These are phyloP conservation scores for Hymenochirus boettgeri DNA, from an alignment of 2,113 vertebrate genomes.

Conservation along the genomic window DNA sequence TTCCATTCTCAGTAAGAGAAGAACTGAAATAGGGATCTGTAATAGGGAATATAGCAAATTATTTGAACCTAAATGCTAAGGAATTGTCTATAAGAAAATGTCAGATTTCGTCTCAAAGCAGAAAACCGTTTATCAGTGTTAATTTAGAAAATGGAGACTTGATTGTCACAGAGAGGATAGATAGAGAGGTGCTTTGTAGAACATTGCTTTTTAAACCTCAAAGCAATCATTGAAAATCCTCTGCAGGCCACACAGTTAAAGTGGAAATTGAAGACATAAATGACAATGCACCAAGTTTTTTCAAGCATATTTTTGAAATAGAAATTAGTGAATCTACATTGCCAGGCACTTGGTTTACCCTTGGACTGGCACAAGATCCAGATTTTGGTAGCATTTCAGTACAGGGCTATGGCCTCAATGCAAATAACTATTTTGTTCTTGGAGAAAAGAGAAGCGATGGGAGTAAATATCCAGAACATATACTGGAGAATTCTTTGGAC, in stretches of 20 bases:
- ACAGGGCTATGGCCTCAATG: slow-evolving; percentile 62
- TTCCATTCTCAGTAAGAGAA: slow-evolving; percentile 54
- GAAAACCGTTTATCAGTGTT: slow-evolving; percentile 45
- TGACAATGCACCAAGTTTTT: slow-evolving; percentile 64
- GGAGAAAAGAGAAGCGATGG: slow-evolving; percentile 52
- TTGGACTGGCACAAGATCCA: slow-evolving; percentile 52
- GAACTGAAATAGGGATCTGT: slow-evolving; percentile 51
- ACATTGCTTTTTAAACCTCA: slow-evolving; percentile 59
- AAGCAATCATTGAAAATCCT: slow-evolving; percentile 66
- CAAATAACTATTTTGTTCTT: slow-evolving; percentile 56
- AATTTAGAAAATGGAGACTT: slow-evolving; percentile 51
- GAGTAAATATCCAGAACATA: slow-evolving; percentile 54
- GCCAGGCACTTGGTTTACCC: slow-evolving; percentile 54
- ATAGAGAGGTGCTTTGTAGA: slow-evolving; percentile 49
- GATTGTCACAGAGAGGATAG: slow-evolving; percentile 58
- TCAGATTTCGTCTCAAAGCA: slow-evolving; percentile 40
- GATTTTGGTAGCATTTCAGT: slow-evolving; percentile 63
- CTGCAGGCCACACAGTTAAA: slow-evolving; percentile 60
- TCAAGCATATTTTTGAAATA: slow-evolving; percentile 44
- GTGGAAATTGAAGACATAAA: slow-evolving; percentile 67
- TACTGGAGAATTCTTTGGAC: slow-evolving; percentile 65
- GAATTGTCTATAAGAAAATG: slow-evolving; percentile 46
- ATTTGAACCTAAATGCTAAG: slow-evolving; percentile 45
- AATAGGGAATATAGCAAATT: slow-evolving; percentile 54
- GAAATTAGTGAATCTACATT: slow-evolving; percentile 55